phyloP scores from a whole-genome alignment of 2,113 vertebrate species.

The Ptyas mucosa region DNA sequence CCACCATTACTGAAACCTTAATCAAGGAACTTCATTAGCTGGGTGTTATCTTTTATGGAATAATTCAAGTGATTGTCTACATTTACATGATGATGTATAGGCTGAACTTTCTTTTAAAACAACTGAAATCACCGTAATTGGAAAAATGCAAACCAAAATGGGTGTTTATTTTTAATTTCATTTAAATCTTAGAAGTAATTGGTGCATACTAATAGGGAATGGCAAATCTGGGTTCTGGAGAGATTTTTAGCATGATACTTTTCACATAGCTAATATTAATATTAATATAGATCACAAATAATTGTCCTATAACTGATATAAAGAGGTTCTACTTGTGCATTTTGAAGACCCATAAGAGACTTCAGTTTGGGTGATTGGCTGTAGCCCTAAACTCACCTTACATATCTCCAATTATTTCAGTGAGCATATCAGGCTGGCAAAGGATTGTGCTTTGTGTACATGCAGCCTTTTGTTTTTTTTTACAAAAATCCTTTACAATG shows the following conservation, averaged over 20 bases:
- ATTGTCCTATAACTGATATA: neutral
- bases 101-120: slow-evolving; percentile 3
- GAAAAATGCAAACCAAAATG: neutral
- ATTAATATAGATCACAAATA: neutral
- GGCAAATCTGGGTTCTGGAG: slow-evolving; percentile 42
- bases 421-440: neutral
- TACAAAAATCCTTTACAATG: neutral
- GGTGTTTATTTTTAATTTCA: neutral
- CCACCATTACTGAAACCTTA: neutral
- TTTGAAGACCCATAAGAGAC: neutral
- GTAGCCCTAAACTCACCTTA: neutral
- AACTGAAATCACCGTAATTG: neutral
- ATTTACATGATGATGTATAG: neutral
- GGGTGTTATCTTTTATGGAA: neutral
- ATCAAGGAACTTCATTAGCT: neutral
- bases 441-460: neutral
- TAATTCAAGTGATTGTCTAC: neutral
- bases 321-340: too few relatives aligned
- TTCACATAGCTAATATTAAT: neutral
- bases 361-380: neutral
- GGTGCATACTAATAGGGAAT: slow-evolving; percentile 44
- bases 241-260: neutral
- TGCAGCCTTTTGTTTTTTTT: neutral
- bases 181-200: neutral
- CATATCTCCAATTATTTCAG: neutral